Conservation (phyloP, 2,797 vertebrate genomes). For the Hipposideros larvatus region DNA sequence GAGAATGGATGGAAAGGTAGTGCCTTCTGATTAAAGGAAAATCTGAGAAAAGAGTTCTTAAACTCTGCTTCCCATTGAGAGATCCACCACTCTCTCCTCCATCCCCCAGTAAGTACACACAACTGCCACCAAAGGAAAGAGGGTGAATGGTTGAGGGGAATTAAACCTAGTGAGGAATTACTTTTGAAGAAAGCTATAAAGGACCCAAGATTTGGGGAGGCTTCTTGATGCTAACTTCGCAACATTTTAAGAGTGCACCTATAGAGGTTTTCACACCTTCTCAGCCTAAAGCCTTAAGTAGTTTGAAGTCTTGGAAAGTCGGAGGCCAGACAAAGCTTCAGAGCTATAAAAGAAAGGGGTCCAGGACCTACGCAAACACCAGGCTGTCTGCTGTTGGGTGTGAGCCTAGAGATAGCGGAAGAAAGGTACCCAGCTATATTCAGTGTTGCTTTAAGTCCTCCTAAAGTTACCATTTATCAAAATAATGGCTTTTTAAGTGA, state of each 20-base stretch:
- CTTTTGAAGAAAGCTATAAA: neutral
- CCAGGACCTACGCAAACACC: neutral
- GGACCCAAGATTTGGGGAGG: neutral
- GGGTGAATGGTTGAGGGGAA: neutral
- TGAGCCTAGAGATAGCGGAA: neutral
- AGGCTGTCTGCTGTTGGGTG: rapidly evolving
- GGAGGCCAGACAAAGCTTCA: neutral
- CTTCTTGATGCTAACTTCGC: neutral
- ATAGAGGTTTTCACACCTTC: neutral
- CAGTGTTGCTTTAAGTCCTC: neutral
- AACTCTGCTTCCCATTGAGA: neutral
- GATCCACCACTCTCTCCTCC: too few relatives aligned
- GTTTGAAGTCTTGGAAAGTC: neutral
- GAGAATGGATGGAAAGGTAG: neutral
- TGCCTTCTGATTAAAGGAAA: neutral
- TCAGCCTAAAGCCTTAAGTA: neutral
- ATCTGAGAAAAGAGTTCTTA: neutral
- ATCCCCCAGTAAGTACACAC: rapidly evolving
- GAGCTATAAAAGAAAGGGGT: neutral
- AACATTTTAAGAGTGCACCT: neutral
- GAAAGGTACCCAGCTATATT: neutral
- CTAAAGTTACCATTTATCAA: neutral
- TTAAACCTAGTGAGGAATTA: neutral
- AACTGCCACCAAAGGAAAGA: neutral
- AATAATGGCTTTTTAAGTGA: neutral